Base-by-base conservation (phyloP, 2,888 invertebrate genomes). In the Labia minor region DNA sequence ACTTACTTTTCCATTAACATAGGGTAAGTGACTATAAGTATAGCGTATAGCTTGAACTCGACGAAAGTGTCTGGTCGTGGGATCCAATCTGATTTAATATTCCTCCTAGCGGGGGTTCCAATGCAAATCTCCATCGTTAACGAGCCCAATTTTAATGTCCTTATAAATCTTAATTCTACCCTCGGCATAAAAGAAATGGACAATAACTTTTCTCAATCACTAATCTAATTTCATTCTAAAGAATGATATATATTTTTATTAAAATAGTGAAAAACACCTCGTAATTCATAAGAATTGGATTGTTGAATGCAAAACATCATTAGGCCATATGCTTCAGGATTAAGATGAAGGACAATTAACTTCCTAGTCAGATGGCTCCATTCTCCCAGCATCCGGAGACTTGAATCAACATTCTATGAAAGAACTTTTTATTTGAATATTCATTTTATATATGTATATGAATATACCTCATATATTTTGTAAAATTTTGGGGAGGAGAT, bases 101-200 rank as follows among this genome's bases (percentile, higher is more conserved):
- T 49, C n/a, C 16, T n/a, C 49, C 49, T 49, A 14, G 49, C 49
- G 16, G 49, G 49, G 49, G 49, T 49, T 49, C 49, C 49, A 49
- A 49, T 49, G 49, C 49, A 49, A 49, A 49, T 49, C 49, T 49
- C 49, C 49, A 49, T 49, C 49, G 49, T 49, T 49, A 49, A 49
- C 49, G 49, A 49, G 14, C 49, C 49, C 16, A 49, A 49, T 8
- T 49, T 49, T 49, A 49, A 49, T 49, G 49, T 49, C n/a, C n/a
- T 2, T 49, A 49, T 49, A 49, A 49, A 49, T 49, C 49, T 49
- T 49, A 49, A 49, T 49, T 49, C 49, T 49, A n/a, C 2, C 49
- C n/a, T n/a, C 16, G 14, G 49, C 49, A 14, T 49, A 3, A 16
- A 49, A 49, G 49, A 49, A 16, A 49, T 49, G 49, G 49, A n/a